Base-by-base conservation (phyloP, 2,797 vertebrate genomes). In the Cygnus olor region DNA sequence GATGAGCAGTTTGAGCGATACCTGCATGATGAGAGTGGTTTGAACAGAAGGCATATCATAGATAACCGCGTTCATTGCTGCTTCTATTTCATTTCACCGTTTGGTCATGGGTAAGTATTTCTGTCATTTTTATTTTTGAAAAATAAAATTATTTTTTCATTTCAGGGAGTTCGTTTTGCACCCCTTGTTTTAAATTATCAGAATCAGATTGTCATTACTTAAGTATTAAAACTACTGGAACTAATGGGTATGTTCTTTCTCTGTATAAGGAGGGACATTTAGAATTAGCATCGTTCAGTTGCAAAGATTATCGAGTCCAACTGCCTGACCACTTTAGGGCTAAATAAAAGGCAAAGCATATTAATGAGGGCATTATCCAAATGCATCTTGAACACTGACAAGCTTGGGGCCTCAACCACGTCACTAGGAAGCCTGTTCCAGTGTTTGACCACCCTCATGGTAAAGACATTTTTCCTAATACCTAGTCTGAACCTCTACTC, bases 1-100 rank as follows among this genome's bases (percentile, higher is more conserved):
- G 99, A 99, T 57, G 99, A 99, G 95, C 99, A 99, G 96, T 99
- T 99, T 94, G 99, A 99, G 79, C 98, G 99, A n/a, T 99, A 99
- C 96, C 98, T 99, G 94, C 99, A 99, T 6, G 99, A 99, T 9
- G 99, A 99, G 98, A 99, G 99, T 25, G 99, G 99, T 30, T 96
- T 99, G 74, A 99, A 99, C 96, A 98, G 99, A 32, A 97, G 99
- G 15, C 99, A 99, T 96, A 99, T 99, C 51, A 97, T 99, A 27
- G 99, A 99, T 96, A 99, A 99, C 93, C 97, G 99, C 14, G 99
- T 99, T 90, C 99, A 99, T 96, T 99, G 99, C 97, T 99, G 99
- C 97, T 99, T 99, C 97, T 99, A 99, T 96, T 99, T 99, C 94
- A 99, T 99, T 95, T 99, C 99, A 19, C 99, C 99, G 1, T 99